phyloP scores from a whole-genome alignment of 2,888 invertebrate genomes.

The Melanotus villosus region DNA sequence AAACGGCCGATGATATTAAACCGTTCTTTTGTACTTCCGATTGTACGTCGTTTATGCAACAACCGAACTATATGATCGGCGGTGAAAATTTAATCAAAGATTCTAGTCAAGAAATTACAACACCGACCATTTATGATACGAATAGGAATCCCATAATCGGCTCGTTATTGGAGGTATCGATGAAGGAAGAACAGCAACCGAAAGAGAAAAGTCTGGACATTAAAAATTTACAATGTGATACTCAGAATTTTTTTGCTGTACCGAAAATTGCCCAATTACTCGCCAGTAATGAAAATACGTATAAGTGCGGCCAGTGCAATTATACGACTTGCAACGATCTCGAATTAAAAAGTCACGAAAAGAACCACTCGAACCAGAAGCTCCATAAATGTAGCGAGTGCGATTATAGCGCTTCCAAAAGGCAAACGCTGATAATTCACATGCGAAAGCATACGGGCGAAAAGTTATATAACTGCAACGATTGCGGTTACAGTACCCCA shows the following conservation, averaged over 20 bases:
- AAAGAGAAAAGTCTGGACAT: conserved; percentile 30
- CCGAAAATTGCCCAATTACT: conserved; percentile 34
- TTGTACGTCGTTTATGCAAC: neutral
- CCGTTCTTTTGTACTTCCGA: neutral
- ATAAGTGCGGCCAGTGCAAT: conserved; percentile 11
- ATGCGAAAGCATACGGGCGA: conserved; percentile 29
- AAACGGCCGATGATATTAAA: neutral
- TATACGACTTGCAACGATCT: conserved; percentile 17
- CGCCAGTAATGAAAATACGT: neutral
- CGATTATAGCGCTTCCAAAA: conserved; percentile 30
- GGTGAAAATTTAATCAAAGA: neutral
- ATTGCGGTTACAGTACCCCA: conserved; percentile 11
- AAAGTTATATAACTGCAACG: conserved; percentile 4
- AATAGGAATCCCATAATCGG: conserved; percentile 1
- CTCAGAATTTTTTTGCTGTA: conserved; percentile 29
- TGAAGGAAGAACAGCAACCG: neutral
- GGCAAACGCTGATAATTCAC: conserved; percentile 32
- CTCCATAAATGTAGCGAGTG: conserved; percentile 34
- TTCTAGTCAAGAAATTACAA: conserved; percentile 9
- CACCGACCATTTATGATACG: conserved; percentile 4
- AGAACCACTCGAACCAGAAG: conserved; percentile 6
- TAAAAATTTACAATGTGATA: conserved; percentile 38
- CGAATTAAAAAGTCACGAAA: conserved; percentile 27
- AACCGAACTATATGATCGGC: neutral
- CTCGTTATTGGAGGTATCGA: neutral